Evolutionary conservation across 1,140 invertebrate species (phyloP).

Genomic region (Ostrea edulis): DNA sequence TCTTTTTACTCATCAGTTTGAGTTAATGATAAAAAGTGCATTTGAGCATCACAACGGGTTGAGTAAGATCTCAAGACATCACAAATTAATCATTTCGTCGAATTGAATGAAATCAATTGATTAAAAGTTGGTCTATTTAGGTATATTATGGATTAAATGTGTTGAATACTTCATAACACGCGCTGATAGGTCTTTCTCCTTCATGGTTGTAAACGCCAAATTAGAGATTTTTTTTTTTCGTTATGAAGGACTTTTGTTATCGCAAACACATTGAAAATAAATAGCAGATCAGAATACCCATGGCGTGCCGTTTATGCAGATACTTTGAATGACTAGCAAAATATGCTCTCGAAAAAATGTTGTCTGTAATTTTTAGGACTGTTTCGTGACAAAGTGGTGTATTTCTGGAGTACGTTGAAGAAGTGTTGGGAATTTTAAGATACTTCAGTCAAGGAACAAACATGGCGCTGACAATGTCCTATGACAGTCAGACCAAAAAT

Average conservation of each 20-base stretch:
- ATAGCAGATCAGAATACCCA: not conserved
- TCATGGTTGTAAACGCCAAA: slow-evolving; percentile 21
- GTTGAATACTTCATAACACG: slow-evolving; percentile 14
- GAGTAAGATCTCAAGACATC: not conserved
- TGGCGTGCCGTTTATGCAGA: slow-evolving; percentile 25
- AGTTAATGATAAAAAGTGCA: not conserved
- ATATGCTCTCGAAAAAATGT: slow-evolving; percentile 23
- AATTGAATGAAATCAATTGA: slow-evolving; percentile 5
- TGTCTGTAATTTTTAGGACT: not conserved
- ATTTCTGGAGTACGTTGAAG: slow-evolving; percentile 5
- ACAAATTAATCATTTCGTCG: not conserved
- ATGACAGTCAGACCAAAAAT: not conserved
- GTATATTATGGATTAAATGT: slow-evolving; percentile 12
- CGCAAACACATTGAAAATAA: not conserved
- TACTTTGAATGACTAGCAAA: slow-evolving; percentile 30
- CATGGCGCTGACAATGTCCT: slow-evolving; percentile 1
- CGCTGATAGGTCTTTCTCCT: slow-evolving; percentile 8
- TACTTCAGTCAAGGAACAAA: not conserved
- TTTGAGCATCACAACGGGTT: slow-evolving; percentile 8
- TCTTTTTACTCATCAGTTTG: not conserved
- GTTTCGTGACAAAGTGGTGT: slow-evolving; percentile 2
- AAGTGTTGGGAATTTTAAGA: slow-evolving; percentile 1
- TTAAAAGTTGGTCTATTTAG: not conserved
- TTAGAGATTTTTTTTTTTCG: not conserved
- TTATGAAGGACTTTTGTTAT: not conserved